Conservation (phyloP, 2,797 vertebrate genomes). For the Clarias pachynema region DNA sequence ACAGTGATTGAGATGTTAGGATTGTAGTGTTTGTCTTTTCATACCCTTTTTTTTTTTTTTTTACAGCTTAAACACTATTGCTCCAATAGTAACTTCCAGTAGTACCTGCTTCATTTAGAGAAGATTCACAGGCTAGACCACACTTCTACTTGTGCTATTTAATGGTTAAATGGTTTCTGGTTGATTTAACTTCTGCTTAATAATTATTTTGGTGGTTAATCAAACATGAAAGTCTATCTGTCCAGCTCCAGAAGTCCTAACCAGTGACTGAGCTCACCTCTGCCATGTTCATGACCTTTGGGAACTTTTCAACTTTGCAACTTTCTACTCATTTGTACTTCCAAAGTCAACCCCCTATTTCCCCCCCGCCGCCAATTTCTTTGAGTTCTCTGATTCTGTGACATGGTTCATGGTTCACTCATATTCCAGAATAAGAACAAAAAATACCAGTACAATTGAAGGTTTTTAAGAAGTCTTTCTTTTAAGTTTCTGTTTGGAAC, state of each 20-base stretch:
- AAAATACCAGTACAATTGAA: background rate
- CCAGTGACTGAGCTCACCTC: background rate
- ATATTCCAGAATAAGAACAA: background rate
- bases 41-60: background rate
- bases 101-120: background rate
- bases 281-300: background rate
- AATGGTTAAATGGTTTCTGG: background rate
- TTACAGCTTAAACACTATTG: background rate
- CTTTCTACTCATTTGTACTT: background rate
- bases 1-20: slow-evolving; percentile 7
- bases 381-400: background rate
- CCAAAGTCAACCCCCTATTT: background rate
- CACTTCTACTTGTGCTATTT: background rate
- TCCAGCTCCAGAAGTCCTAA: background rate
- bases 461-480: background rate
- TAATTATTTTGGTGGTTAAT: slow-evolving; percentile 1
- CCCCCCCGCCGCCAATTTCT: too few relatives aligned
- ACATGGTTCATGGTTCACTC: background rate
- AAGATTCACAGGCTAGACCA: background rate
- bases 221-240: background rate
- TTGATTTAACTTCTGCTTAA: background rate
- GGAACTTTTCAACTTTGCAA: background rate
- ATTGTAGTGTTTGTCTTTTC: background rate
- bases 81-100: background rate
- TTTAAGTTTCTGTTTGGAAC: background rate